Evolutionary conservation across 2,888 invertebrate genomes (phyloP).

Genomic region (Clitarchus hookeri): DNA sequence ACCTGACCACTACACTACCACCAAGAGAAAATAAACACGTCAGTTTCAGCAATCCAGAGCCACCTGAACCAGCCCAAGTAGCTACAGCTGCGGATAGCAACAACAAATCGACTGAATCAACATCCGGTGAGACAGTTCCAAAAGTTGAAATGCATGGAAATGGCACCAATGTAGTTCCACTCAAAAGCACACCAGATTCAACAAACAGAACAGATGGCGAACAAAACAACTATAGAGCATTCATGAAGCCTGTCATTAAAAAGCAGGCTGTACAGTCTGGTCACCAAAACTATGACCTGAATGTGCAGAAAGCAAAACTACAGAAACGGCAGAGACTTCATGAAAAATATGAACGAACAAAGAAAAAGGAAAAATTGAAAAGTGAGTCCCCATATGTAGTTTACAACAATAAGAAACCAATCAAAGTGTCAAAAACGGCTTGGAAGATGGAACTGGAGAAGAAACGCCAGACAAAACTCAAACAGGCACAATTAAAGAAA

Average conservation of each 20-base stretch:
- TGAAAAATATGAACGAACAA: conserved; percentile 17
- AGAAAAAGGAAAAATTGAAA: conserved; percentile 23
- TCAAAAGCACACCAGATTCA: not conserved
- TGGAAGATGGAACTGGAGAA: conserved; percentile 42
- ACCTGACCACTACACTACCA: not conserved
- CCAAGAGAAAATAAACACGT: conserved; percentile 17
- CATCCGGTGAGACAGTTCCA: no score
- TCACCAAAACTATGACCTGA: not conserved
- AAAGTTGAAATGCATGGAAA: no score
- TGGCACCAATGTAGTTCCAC: no score
- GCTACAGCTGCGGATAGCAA: not conserved
- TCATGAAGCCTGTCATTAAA: not conserved
- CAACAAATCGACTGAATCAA: not conserved
- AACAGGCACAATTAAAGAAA: not conserved
- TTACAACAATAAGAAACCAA: conserved; percentile 24
- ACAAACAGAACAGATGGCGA: not conserved
- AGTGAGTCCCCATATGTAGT: not conserved
- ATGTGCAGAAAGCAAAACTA: conserved; percentile 5
- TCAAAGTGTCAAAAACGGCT: conserved; percentile 41
- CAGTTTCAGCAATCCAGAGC: not conserved
- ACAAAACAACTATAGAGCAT: not conserved
- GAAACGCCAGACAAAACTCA: conserved; percentile 39
- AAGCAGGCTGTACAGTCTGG: not conserved
- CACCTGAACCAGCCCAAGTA: not conserved
- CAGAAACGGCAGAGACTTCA: not conserved